These are phyloP conservation scores for Sebastes matsubarae DNA, from an alignment of 2,797 vertebrate species.

Conservation along the genomic window DNA sequence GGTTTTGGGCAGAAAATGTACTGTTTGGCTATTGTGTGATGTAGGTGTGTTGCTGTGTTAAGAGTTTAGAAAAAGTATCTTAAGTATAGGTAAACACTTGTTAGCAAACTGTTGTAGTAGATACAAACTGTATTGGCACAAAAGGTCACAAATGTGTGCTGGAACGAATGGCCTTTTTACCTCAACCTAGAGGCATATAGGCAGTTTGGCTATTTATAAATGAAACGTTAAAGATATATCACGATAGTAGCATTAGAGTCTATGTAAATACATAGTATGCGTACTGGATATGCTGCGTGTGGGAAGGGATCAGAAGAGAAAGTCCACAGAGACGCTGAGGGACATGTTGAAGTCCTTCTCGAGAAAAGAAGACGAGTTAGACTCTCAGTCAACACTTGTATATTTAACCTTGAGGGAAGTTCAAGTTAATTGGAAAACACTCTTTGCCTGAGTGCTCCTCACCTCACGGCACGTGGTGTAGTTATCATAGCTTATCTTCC, in stretches of 20 bases:
- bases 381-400: conserved; percentile 66
- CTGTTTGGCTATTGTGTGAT: too few species aligned
- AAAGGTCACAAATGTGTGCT: neutral
- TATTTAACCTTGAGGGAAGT: conserved; percentile 76
- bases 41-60: too few species aligned
- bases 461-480: conserved; percentile 58
- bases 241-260: neutral
- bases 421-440: conserved; percentile 76
- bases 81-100: too few species aligned
- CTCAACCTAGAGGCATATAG: neutral
- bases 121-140: neutral
- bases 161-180: neutral
- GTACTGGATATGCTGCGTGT: neutral
- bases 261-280: neutral
- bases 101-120: too few species aligned
- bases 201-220: neutral
- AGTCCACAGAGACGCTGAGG: neutral
- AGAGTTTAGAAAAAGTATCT: too few species aligned
- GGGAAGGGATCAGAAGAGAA: neutral
- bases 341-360: conserved; percentile 17
- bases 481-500: conserved; percentile 78
- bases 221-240: neutral
- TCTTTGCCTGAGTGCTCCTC: conserved; percentile 71
- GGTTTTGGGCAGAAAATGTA: too few species aligned
- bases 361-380: conserved; percentile 38